These are phyloP conservation scores for Pollenia angustigena DNA, from an alignment of 2,888 invertebrate genomes.

Conservation along the genomic window DNA sequence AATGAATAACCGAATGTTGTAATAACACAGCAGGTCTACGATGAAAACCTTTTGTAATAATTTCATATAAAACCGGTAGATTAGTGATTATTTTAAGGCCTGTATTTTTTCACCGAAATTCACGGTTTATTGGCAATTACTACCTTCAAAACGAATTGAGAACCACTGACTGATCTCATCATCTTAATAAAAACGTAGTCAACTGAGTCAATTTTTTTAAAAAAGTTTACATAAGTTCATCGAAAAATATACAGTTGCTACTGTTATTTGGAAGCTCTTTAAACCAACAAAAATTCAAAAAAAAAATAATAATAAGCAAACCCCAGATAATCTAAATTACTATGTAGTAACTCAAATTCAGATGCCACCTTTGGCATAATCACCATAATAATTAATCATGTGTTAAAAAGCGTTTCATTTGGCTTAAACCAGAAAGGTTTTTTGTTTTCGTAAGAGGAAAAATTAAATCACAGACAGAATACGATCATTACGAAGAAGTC, in stretches of 20 bases:
- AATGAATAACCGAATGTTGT: no score
- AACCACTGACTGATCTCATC: not conserved
- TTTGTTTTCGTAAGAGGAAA: conserved; percentile 38
- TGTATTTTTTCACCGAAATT: no score
- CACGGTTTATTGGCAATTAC: no score
- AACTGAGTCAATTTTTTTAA: not conserved
- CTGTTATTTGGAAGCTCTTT: conserved; percentile 7
- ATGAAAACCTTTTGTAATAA: no score
- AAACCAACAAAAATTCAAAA: not conserved
- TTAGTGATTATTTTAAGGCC: no score
- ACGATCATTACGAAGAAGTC: conserved; percentile 30
- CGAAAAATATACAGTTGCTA: not conserved
- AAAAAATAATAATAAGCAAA: no score
- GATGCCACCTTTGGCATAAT: conserved; percentile 16
- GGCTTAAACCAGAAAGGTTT: not conserved
- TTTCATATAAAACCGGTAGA: no score
- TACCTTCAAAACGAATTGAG: not conserved
- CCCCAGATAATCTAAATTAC: conserved; percentile 7
- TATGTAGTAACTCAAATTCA: not conserved
- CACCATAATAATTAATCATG: conserved; percentile 37
- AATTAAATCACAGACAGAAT: conserved; percentile 11
- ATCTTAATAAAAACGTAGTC: not conserved
- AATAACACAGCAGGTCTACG: no score
- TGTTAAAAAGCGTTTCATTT: conserved; percentile 27
- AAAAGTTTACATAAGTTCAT: not conserved